A percentile compares a stretch with the other conserved stretches of the same genome.
Conservation (phyloP, 2,113 vertebrate genomes). For the Salvelinus alpinus region DNA sequence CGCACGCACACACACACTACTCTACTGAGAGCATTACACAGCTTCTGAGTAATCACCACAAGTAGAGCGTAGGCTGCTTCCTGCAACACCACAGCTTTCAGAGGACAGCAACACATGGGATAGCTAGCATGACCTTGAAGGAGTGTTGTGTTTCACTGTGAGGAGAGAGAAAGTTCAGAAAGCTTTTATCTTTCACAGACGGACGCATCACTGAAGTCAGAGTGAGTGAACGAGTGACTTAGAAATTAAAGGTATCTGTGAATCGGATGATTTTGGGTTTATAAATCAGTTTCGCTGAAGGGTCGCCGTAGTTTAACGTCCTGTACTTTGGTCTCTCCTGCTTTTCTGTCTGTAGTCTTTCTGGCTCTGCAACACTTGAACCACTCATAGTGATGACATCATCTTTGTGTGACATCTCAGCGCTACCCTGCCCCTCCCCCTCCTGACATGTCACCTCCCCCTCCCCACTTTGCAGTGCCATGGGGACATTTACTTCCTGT, state of each 20-base stretch:
- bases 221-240: slow-evolving; percentile 8
- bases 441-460: slow-evolving; percentile 15
- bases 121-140: background rate
- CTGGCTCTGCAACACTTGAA: background rate
- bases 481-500: background rate
- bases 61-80: background rate
- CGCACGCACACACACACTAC: too few species aligned
- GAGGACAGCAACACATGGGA: background rate
- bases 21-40: too few species aligned
- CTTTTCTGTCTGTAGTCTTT: slow-evolving; percentile 16
- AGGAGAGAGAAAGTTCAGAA: background rate
- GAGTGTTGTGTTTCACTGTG: background rate
- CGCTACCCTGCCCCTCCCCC: background rate
- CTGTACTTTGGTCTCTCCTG: slow-evolving; percentile 78
- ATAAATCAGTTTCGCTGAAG: slow-evolving; percentile 76
- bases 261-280: slow-evolving; percentile 79
- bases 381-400: background rate
- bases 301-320: slow-evolving; percentile 83
- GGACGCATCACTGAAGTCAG: background rate
- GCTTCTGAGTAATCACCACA: background rate
- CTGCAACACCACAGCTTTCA: background rate
- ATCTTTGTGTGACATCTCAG: slow-evolving; percentile 8
- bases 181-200: background rate
- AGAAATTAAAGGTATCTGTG: slow-evolving; percentile 79
- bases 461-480: background rate